Evolutionary conservation across 2,113 vertebrate genomes (phyloP).

Genomic region (Lepisosteus osseus): DNA sequence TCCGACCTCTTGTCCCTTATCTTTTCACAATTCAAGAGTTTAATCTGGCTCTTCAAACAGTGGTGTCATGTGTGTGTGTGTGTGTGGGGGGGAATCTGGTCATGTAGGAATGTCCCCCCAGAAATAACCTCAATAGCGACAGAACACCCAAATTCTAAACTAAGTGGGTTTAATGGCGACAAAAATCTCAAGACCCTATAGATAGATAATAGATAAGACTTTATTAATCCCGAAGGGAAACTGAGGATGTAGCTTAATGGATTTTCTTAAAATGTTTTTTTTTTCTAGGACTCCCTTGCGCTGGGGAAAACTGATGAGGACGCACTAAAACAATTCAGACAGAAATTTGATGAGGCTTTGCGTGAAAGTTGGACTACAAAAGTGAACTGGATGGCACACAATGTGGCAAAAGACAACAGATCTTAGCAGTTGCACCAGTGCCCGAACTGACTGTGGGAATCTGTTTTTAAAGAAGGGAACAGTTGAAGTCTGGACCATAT

Average conservation of each 20-base stretch:
- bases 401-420: constrained; percentile 94
- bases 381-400: constrained; percentile 99
- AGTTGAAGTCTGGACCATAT: constrained; percentile 37
- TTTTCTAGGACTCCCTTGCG: constrained; percentile 85
- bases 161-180: too few species aligned
- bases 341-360: constrained; percentile 97
- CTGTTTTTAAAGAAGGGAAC: constrained; percentile 34
- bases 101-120: too few species aligned
- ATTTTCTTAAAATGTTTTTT: constrained; percentile 19
- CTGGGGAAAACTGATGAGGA: constrained; percentile 95
- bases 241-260: too few species aligned
- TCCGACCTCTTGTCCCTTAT: not conserved
- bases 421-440: constrained; percentile 63
- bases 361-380: constrained; percentile 98
- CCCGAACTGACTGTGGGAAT: not conserved
- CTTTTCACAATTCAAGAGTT: not conserved
- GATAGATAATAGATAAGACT: too few species aligned
- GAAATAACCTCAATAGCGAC: too few species aligned
- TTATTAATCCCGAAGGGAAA: too few species aligned
- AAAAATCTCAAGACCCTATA: too few species aligned
- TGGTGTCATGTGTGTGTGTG: not conserved
- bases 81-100: not conserved
- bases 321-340: constrained; percentile 94
- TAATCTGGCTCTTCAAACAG: too few species aligned
- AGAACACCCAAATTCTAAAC: too few species aligned